Percentiles rank a stretch among this genome's conserved stretches.
phyloP scores from a whole-genome alignment of 2,797 vertebrate species.

The Myotis vivesi region DNA sequence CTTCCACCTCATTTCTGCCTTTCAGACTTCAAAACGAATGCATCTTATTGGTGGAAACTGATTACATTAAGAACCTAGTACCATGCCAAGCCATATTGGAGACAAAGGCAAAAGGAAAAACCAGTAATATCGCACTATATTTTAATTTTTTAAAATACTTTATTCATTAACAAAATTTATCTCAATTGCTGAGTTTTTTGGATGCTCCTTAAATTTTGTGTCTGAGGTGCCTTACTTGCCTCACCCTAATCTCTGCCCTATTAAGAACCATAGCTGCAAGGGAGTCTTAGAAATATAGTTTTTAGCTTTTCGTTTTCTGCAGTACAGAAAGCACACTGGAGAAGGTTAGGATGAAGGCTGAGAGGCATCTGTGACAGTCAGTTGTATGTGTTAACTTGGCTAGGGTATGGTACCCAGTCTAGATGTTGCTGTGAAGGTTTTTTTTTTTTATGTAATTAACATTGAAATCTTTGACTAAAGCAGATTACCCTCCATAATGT shows the following conservation, averaged over 20 bases:
- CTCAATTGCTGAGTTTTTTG: not conserved
- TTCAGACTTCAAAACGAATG: not conserved
- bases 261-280: not conserved
- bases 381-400: not conserved
- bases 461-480: not conserved
- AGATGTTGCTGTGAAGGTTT: not conserved
- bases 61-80: not conserved
- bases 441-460: not conserved
- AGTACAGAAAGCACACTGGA: not conserved
- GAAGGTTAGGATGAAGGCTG: not conserved
- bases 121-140: not conserved
- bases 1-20: not conserved
- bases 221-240: not conserved
- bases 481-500: not conserved
- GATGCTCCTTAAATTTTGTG: not conserved
- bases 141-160: not conserved
- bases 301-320: not conserved
- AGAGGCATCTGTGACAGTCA: not conserved
- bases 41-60: not conserved
- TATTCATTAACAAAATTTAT: not conserved
- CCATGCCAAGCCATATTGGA: not conserved
- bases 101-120: not conserved
- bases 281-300: not conserved
- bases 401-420: not conserved
- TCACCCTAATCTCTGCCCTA: not conserved